These are phyloP conservation scores for Lissonota sp. DNA, from an alignment of 2,888 invertebrate genomes.

Conservation along the genomic window DNA sequence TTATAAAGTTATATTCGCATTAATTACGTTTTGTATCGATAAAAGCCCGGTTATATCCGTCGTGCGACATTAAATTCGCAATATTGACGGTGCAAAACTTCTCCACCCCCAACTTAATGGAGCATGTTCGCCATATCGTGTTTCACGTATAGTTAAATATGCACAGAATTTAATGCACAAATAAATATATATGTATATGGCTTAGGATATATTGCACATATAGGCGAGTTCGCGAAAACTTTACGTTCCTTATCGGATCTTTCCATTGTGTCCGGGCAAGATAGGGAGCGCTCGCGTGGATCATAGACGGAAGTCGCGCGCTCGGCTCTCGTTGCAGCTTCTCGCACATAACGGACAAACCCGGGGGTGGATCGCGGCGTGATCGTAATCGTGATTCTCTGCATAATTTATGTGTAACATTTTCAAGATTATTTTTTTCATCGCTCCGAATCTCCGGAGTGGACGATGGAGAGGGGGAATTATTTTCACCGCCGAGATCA, in stretches of 20 bases:
- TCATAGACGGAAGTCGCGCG: slow-evolving; percentile 42
- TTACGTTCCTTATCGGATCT: slow-evolving; percentile 41
- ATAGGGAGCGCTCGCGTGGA: slow-evolving; percentile 7
- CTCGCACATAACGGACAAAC: slow-evolving; percentile 42
- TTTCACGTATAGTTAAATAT: slow-evolving; percentile 37
- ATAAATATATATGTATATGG: neutral
- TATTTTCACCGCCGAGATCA: neutral
- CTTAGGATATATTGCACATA: slow-evolving; percentile 7
- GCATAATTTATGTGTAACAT: slow-evolving; percentile 20
- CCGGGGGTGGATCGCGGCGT: slow-evolving; percentile 25
- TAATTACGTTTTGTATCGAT: too few relatives aligned
- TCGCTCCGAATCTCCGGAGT: slow-evolving; percentile 21
- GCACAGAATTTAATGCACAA: neutral
- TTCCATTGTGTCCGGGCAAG: slow-evolving; percentile 27
- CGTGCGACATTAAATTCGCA: too few relatives aligned
- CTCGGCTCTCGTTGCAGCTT: slow-evolving; percentile 46
- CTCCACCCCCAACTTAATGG: slow-evolving; percentile 22
- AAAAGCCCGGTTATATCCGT: too few relatives aligned
- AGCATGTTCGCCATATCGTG: slow-evolving; percentile 59
- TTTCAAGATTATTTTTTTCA: slow-evolving; percentile 18
- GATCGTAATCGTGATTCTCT: slow-evolving; percentile 45
- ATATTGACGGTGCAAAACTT: too few relatives aligned
- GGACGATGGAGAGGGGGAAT: neutral
- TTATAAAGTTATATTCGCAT: slow-evolving; percentile 25
- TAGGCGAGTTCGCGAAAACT: slow-evolving; percentile 7